Base-by-base conservation (phyloP, 2,113 vertebrate genomes). In the Ammodramus savannarum region DNA sequence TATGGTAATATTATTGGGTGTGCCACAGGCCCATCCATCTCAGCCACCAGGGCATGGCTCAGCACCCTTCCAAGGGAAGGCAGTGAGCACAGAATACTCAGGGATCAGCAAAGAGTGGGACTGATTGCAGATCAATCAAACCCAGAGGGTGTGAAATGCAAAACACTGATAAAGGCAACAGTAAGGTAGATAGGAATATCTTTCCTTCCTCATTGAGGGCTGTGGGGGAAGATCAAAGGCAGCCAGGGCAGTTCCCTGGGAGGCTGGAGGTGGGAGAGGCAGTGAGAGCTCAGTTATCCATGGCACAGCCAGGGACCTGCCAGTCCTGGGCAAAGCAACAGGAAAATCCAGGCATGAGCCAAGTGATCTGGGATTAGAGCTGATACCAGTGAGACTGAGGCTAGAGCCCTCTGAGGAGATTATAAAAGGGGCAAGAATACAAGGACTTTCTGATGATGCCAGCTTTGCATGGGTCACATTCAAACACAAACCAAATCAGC, bases 21-120 rank as follows among this genome's bases (percentile, higher is more conserved):
- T 51, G 77, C 81, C 38, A 73, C 32, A 87, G 38, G 39, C 18
- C 49, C 84, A 87, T 89, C 87, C 48, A 49, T 87, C 62, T 89
- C 83, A 62, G 18, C 34, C 26, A 16, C 18, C 16, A 11, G 0
- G 0, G 51, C 0, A 0, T 6, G 16, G 71, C 82, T 59, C 14
- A 63, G 68, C 63, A 61, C 10, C 13, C 13, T 32, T 41, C 75
- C 34, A 19, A 57, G 63, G 49, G 49, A 65, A 82, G 66, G 67
- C 71, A 87, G 71, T 1, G 46, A 75, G 25, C 7, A 36, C 32
- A 43, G 48, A 62, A 34, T 11, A n/a, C 21, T 36, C 48, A 18
- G 51, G 48, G 17, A 63, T n/a, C 43, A 68, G 73, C 7, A 66
- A 57, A 59, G 18, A 25, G 62, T 22, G 49, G 52, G 22, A 90